phyloP scores from a whole-genome alignment of 2,113 vertebrate genomes.

The Apteryx mantelli region DNA sequence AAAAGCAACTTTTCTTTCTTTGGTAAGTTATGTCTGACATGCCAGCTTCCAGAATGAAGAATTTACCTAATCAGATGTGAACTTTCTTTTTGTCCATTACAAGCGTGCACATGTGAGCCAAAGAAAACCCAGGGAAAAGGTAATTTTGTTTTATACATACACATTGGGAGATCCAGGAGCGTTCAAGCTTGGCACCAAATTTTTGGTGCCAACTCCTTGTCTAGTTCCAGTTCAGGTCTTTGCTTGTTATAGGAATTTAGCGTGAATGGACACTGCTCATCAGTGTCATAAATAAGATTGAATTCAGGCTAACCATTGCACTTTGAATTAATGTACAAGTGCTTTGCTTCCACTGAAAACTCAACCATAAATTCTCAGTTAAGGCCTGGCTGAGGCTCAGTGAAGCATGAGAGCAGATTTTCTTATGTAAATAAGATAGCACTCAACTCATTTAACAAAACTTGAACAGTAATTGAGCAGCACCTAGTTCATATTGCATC shows the following conservation, averaged over 20 bases:
- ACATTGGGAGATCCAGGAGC: not conserved
- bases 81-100: not conserved
- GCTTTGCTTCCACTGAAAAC: constrained; percentile 20
- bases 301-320: not conserved
- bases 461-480: constrained; percentile 28
- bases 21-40: not conserved
- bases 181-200: not conserved
- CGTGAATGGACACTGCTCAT: not conserved
- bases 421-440: constrained; percentile 57
- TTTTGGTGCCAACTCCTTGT: not conserved
- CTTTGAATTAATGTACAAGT: constrained; percentile 22
- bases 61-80: not conserved
- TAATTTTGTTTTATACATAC: not conserved
- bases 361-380: constrained; percentile 64
- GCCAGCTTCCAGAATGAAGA: not conserved
- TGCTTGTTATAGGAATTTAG: not conserved
- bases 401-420: constrained; percentile 49
- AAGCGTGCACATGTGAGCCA: not conserved
- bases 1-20: not conserved
- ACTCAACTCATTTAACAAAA: constrained; percentile 22
- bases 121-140: not conserved
- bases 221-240: constrained; percentile 17
- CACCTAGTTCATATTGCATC: not conserved
- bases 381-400: not conserved
- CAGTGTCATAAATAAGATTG: not conserved